phyloP scores from a whole-genome alignment of 2,888 invertebrate genomes.

The Entomobrya proxima region DNA sequence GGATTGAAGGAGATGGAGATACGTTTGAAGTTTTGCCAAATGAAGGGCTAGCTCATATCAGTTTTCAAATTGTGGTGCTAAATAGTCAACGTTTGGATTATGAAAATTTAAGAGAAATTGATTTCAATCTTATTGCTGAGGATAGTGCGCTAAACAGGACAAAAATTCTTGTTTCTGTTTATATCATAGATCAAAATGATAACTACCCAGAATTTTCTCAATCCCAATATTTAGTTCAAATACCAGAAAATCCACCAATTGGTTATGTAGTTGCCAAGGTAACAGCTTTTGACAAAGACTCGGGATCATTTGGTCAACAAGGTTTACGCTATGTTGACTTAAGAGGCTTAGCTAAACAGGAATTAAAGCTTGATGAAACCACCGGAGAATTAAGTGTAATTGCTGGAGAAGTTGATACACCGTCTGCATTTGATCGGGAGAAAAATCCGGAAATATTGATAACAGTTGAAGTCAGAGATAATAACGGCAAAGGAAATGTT shows the following conservation, averaged over 20 bases:
- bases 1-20: slow-evolving; percentile 85
- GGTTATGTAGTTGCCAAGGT: not conserved
- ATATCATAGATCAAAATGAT: slow-evolving; percentile 92
- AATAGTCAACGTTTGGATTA: slow-evolving; percentile 89
- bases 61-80: slow-evolving; percentile 90
- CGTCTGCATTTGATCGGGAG: slow-evolving; percentile 89
- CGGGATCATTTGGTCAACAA: not conserved
- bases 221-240: not conserved
- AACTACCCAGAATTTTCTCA: slow-evolving; percentile 83
- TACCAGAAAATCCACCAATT: slow-evolving; percentile 2
- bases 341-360: not conserved
- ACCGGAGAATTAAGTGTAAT: not conserved
- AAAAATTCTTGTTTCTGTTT: slow-evolving; percentile 87
- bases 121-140: slow-evolving; percentile 89
- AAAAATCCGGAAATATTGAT: slow-evolving; percentile 88
- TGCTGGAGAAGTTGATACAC: slow-evolving; percentile 78
- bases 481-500: slow-evolving; percentile 83
- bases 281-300: slow-evolving; percentile 8
- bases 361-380: not conserved
- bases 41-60: slow-evolving; percentile 91
- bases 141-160: slow-evolving; percentile 85
- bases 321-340: not conserved
- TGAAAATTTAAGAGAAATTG: slow-evolving; percentile 86
- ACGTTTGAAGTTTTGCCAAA: slow-evolving; percentile 92
- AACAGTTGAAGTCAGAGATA: slow-evolving; percentile 92